A percentile compares a stretch with the other conserved stretches of the same genome.
Evolutionary conservation across 2,113 vertebrate species (phyloP).

Genomic region (Marcusenius ussheri): DNA sequence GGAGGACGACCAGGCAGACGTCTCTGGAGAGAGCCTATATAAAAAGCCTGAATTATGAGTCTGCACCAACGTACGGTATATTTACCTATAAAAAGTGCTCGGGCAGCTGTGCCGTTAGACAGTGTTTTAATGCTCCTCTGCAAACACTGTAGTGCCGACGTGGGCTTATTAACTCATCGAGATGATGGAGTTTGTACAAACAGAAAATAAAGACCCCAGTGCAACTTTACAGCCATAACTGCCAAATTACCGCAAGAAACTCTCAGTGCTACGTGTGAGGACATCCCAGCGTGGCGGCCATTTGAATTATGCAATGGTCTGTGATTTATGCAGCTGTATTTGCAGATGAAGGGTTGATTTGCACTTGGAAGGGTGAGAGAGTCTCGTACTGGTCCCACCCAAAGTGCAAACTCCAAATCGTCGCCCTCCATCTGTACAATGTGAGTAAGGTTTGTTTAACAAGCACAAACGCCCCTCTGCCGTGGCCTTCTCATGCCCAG

Average conservation of each 20-base stretch:
- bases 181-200: background rate
- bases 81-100: conserved; percentile 52
- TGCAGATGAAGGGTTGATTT: conserved; percentile 5
- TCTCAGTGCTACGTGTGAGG: background rate
- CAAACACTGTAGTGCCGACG: background rate
- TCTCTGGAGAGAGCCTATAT: conserved; percentile 34
- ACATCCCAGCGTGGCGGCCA: background rate
- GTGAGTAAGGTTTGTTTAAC: conserved; percentile 8
- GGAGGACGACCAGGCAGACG: conserved; percentile 23
- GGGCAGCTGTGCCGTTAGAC: conserved; percentile 27
- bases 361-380: conserved; percentile 1
- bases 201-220: background rate
- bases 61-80: conserved; percentile 34
- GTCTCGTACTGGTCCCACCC: conserved; percentile 2
- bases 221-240: background rate
- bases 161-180: conserved; percentile 2
- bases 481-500: background rate
- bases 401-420: background rate
- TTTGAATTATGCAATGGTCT: background rate
- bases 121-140: conserved; percentile 17
- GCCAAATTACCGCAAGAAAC: conserved; percentile 4
- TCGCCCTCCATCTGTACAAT: conserved; percentile 16
- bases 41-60: conserved; percentile 43
- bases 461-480: background rate
- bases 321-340: background rate